phyloP scores from a whole-genome alignment of 2,888 invertebrate genomes.

The Octonoba sinensis region DNA sequence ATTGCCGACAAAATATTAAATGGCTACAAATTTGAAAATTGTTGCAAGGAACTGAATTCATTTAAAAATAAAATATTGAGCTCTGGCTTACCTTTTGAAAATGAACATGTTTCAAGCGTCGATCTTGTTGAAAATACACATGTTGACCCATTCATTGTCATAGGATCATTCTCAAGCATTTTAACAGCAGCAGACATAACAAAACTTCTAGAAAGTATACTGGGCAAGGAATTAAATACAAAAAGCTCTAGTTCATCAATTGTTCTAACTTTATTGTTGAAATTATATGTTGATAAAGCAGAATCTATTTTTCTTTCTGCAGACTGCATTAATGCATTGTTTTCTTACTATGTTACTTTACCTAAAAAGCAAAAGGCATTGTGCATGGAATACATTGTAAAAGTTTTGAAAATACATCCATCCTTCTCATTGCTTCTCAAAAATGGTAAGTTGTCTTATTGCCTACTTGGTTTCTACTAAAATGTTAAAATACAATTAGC shows the following conservation, averaged over 20 bases:
- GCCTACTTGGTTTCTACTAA: neutral
- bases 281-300: conserved; percentile 7
- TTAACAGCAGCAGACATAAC: conserved; percentile 8
- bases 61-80: conserved; percentile 29
- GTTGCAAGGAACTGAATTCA: neutral
- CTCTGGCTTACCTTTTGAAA: no score
- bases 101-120: no score
- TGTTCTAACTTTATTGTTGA: neutral
- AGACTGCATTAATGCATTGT: conserved; percentile 12
- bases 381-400: neutral
- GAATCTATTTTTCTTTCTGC: conserved; percentile 14
- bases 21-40: neutral
- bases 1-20: conserved; percentile 6
- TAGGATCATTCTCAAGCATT: conserved; percentile 24
- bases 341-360: conserved; percentile 22
- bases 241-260: no score
- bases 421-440: conserved; percentile 12
- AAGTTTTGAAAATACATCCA: conserved; percentile 29
- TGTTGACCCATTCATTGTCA: conserved; percentile 11
- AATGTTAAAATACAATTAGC: neutral
- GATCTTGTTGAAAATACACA: neutral
- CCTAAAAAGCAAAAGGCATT: conserved; percentile 30
- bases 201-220: conserved; percentile 12
- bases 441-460: conserved; percentile 19
- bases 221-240: neutral